A percentile compares a stretch with the other conserved stretches of the same genome.
Conservation (phyloP, 2,888 invertebrate genomes). For the Brenthis daphne region DNA sequence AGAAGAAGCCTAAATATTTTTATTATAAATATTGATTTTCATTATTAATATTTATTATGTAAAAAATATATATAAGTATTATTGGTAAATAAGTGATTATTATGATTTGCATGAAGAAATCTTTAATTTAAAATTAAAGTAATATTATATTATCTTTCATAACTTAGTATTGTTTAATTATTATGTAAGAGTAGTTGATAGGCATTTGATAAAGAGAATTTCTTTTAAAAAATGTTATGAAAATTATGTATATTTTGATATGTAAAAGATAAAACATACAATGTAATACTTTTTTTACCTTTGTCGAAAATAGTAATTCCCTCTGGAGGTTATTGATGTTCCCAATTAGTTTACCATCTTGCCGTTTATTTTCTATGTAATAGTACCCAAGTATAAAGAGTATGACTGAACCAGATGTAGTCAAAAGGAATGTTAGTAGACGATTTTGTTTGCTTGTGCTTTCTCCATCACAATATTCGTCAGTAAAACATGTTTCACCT, state of each 20-base stretch:
- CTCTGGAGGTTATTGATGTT: conserved; percentile 81
- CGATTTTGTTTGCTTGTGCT: conserved; percentile 65
- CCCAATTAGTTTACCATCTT: conserved; percentile 86
- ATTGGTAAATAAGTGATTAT: too few relatives aligned
- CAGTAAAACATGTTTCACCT: conserved; percentile 68
- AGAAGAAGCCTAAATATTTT: too few relatives aligned
- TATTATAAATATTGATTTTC: too few relatives aligned
- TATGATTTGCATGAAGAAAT: too few relatives aligned
- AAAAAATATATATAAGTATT: too few relatives aligned
- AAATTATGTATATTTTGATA: too few relatives aligned
- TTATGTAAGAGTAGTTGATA: background rate
- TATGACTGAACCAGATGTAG: conserved; percentile 87
- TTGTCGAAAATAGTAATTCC: conserved; percentile 76
- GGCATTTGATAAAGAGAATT: too few relatives aligned
- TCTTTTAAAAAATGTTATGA: too few relatives aligned
- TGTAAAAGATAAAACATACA: background rate
- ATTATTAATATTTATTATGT: too few relatives aligned
- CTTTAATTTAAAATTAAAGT: too few relatives aligned
- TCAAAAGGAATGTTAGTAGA: conserved; percentile 81
- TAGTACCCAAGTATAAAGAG: conserved; percentile 89
- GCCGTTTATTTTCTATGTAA: conserved; percentile 88
- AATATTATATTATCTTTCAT: background rate
- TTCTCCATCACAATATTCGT: conserved; percentile 71
- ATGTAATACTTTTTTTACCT: conserved; percentile 58
- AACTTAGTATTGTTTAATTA: background rate